A percentile compares a stretch with the other conserved stretches of the same genome.
These are phyloP conservation scores for Neria commutata DNA, from an alignment of 2,888 invertebrate genomes.

Conservation along the genomic window DNA sequence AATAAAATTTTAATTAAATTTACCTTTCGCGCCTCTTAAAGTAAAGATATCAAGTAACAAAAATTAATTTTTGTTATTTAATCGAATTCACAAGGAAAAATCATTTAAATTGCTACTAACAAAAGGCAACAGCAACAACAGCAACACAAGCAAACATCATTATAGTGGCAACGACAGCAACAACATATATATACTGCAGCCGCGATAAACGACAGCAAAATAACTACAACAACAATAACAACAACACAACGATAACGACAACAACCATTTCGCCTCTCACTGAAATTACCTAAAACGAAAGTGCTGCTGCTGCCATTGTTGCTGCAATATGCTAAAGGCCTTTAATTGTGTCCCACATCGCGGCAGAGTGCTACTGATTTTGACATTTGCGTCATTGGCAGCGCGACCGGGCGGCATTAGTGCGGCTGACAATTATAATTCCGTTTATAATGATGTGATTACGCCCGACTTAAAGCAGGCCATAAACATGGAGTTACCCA, in stretches of 20 bases:
- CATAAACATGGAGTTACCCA: conserved; percentile 58
- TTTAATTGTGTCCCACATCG: neutral
- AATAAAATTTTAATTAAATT: no score
- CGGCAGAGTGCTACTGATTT: conserved; percentile 1
- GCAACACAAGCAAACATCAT: no score
- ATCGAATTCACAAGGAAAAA: neutral
- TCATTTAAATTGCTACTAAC: neutral
- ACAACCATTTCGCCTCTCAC: neutral
- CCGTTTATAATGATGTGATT: conserved; percentile 55
- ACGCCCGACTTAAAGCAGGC: conserved; percentile 51
- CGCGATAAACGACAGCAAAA: neutral
- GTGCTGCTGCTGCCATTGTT: conserved; percentile 24
- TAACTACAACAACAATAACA: conserved; percentile 16
- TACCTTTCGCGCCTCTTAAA: no score
- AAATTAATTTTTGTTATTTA: neutral
- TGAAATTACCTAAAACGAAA: neutral
- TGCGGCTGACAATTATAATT: conserved; percentile 47
- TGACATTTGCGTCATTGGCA: neutral
- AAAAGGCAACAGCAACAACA: no score
- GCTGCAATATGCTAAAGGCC: conserved; percentile 19
- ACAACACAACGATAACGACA: conserved; percentile 4
- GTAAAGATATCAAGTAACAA: no score
- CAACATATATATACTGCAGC: neutral
- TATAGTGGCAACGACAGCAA: conserved; percentile 10
- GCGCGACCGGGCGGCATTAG: neutral